phyloP scores from a whole-genome alignment of 2,797 vertebrate species.

The Molossus alvarezi region DNA sequence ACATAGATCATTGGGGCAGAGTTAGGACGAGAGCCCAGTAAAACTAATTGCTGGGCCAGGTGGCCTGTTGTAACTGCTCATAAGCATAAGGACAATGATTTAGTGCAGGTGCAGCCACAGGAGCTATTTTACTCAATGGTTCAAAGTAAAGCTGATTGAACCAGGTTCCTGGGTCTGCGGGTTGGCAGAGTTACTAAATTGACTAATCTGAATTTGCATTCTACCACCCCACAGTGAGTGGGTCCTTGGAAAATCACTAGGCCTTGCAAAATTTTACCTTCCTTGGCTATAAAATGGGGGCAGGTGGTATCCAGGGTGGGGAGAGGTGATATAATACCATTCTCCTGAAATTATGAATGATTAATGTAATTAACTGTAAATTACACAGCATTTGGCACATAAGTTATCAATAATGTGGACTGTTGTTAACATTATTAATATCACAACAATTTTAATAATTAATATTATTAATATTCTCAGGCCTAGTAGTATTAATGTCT shows the following conservation, averaged over 20 bases:
- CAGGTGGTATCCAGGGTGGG: background rate
- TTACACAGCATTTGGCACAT: background rate
- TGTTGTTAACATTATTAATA: background rate
- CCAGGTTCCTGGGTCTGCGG: background rate
- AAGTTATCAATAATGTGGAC: background rate
- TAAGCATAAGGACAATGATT: background rate
- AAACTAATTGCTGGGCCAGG: background rate
- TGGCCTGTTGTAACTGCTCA: background rate
- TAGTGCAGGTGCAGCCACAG: background rate
- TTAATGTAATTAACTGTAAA: constrained; percentile 31
- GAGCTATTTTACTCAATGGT: background rate
- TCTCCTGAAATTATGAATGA: background rate
- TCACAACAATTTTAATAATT: background rate
- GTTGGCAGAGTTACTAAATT: background rate
- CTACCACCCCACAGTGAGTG: background rate
- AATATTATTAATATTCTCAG: background rate
- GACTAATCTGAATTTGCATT: constrained; percentile 22
- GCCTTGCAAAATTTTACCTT: background rate
- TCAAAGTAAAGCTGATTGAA: background rate
- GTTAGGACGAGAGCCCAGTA: background rate
- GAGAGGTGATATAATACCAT: background rate
- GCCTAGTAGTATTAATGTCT: background rate
- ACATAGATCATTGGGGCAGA: background rate
- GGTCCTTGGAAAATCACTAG: background rate
- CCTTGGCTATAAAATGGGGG: background rate